A percentile compares a stretch with the other conserved stretches of the same genome.
Evolutionary conservation across 2,113 vertebrate genomes (phyloP).

Genomic region (Perccottus glenii): DNA sequence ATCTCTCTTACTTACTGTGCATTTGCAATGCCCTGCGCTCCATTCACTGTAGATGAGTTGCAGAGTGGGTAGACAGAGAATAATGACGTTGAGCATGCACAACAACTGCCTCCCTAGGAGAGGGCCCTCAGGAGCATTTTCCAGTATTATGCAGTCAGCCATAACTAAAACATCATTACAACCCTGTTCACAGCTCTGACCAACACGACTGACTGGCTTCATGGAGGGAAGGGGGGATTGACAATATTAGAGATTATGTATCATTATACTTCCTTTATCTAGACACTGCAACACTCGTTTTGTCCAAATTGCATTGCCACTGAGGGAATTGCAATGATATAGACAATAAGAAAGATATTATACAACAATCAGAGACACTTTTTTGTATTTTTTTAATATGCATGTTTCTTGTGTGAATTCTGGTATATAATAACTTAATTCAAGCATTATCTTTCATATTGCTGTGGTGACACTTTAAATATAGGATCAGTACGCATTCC

Average conservation of each 20-base stretch:
- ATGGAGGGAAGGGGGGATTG: constrained; percentile 6
- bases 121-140: constrained; percentile 68
- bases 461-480: not conserved
- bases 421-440: too few species aligned
- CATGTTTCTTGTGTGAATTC: too few species aligned
- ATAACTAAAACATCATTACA: constrained; percentile 76
- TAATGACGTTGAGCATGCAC: constrained; percentile 71
- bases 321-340: too few species aligned
- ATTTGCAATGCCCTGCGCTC: constrained; percentile 50
- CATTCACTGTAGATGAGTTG: constrained; percentile 61
- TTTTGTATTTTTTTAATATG: too few species aligned
- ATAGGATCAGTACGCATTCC: constrained; percentile 7
- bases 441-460: too few species aligned
- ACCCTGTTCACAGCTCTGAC: constrained; percentile 45
- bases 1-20: constrained; percentile 55
- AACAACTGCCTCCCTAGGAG: constrained; percentile 66
- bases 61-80: constrained; percentile 69
- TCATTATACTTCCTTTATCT: not conserved
- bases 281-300: not conserved
- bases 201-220: constrained; percentile 18
- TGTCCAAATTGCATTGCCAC: not conserved
- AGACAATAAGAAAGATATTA: not conserved
- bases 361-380: not conserved
- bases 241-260: not conserved
- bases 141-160: constrained; percentile 73